Evolutionary conservation across 35 echinoderm and acorn worm species (phyloP).

Genomic region (Holothuria glaberrima): DNA sequence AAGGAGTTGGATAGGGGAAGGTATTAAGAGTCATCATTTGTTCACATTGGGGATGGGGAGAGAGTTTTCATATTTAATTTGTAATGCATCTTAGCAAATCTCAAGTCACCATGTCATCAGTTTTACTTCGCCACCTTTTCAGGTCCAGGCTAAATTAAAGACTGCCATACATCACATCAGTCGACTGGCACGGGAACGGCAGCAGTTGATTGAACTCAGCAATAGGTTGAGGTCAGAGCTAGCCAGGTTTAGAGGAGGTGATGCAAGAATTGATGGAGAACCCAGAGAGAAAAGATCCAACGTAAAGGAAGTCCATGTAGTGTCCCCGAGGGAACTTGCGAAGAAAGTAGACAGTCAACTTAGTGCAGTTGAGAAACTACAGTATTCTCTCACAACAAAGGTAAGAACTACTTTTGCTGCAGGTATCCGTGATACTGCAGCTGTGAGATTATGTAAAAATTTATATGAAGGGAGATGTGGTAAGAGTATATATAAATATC

Average conservation of each 20-base stretch:
- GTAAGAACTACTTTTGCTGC: constrained; percentile 41
- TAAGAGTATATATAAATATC: no score
- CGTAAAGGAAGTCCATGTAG: neutral
- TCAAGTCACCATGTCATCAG: no score
- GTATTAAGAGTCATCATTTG: neutral
- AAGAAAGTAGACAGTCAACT: constrained; percentile 67
- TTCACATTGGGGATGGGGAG: neutral
- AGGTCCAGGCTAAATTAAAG: no score
- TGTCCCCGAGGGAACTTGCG: constrained; percentile 63
- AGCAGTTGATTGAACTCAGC: constrained; percentile 91
- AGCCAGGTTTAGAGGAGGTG: constrained; percentile 48
- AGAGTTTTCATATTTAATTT: no score
- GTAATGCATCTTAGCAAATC: no score
- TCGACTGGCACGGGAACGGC: constrained; percentile 66
- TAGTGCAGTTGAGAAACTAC: constrained; percentile 79
- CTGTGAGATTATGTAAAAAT: no score
- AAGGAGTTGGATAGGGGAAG: neutral
- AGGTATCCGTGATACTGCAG: no score
- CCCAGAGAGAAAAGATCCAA: neutral
- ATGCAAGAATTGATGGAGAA: constrained; percentile 8
- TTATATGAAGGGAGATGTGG: no score
- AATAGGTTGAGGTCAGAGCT: constrained; percentile 89
- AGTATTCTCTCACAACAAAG: constrained; percentile 93
- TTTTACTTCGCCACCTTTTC: no score
- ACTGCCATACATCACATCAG: no score